Conservation (phyloP, 2,113 vertebrate species). For the Myotis brandtii region DNA sequence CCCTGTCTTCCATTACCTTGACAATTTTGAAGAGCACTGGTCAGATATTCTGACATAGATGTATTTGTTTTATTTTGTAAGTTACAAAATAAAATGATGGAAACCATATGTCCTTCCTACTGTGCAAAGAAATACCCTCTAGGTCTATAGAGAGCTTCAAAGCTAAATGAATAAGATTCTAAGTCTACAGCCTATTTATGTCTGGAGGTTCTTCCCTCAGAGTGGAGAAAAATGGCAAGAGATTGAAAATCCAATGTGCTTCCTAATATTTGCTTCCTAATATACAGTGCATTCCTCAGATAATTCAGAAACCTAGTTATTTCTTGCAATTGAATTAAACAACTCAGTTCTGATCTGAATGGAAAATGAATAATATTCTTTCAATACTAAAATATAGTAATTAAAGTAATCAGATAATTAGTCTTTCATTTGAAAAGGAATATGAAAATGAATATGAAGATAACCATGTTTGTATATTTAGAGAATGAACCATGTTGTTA, state of each 20-base stretch:
- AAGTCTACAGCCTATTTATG: background rate
- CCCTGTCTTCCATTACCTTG: background rate
- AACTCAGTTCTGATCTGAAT: conserved; percentile 5
- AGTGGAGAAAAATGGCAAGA: background rate
- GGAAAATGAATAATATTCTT: conserved; percentile 24
- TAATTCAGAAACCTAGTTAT: conserved; percentile 16
- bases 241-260: background rate
- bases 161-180: background rate
- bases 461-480: conserved; percentile 32
- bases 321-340: conserved; percentile 39
- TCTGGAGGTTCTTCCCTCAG: background rate
- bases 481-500: conserved; percentile 35
- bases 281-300: background rate
- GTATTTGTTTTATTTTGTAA: background rate
- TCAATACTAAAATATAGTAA: conserved; percentile 31
- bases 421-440: conserved; percentile 48
- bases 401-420: conserved; percentile 59
- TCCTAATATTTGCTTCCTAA: conserved; percentile 18
- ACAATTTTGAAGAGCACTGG: background rate
- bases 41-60: background rate
- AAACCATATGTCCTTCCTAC: background rate
- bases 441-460: conserved; percentile 47
- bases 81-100: background rate
- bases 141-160: background rate
- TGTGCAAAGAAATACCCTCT: background rate